Evolutionary conservation across 2,888 invertebrate genomes (phyloP).

Genomic region (Abscondita cerata): DNA sequence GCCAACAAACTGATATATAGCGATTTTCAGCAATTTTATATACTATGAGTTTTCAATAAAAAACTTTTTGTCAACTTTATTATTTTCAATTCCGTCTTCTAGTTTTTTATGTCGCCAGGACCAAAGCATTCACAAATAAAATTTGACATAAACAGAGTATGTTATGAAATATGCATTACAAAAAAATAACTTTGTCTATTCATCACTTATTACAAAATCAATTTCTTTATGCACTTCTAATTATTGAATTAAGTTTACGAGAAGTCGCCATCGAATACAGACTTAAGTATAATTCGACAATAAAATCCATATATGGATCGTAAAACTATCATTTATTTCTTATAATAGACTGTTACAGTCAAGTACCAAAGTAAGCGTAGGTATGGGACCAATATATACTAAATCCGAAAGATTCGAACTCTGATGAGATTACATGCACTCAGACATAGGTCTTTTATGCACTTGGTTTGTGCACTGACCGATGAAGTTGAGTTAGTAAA

Average conservation of each 20-base stretch:
- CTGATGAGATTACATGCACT: constrained; percentile 23
- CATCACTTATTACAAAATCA: no score
- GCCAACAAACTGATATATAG: no score
- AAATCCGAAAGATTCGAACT: constrained; percentile 18
- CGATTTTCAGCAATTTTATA: no score
- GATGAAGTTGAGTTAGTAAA: constrained; percentile 20
- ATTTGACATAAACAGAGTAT: no score
- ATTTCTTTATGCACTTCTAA: no score
- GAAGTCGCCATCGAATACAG: background rate
- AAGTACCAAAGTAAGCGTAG: constrained; percentile 13
- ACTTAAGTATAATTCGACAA: constrained; percentile 13
- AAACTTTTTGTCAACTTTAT: no score
- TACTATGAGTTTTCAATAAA: no score
- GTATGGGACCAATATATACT: constrained; percentile 26
- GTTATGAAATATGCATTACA: no score
- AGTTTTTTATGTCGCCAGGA: no score
- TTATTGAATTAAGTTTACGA: constrained; percentile 5
- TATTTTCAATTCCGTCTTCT: no score
- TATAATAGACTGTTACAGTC: constrained; percentile 25
- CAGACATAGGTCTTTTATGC: constrained; percentile 10
- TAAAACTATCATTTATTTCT: constrained; percentile 15
- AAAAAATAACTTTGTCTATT: no score
- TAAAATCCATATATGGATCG: constrained; percentile 6
- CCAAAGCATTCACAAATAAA: no score
- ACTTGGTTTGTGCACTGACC: constrained; percentile 14